A percentile compares a stretch with the other conserved stretches of the same genome.
These are phyloP conservation scores for Meda fulgida DNA, from an alignment of 2,797 vertebrate species.

Conservation along the genomic window DNA sequence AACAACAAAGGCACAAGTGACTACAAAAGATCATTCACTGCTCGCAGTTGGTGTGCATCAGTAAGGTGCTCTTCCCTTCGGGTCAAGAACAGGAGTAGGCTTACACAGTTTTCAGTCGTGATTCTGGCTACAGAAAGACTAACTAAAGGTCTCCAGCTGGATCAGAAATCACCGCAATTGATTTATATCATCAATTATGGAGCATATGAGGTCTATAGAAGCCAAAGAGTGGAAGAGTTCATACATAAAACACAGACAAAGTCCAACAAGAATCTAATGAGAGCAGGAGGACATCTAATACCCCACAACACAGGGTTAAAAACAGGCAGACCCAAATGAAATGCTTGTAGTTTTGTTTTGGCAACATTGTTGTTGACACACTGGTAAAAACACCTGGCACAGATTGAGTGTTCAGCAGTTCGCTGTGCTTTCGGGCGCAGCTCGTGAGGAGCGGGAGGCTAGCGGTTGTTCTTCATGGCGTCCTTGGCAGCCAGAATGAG, in stretches of 20 bases:
- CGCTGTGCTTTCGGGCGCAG: neutral
- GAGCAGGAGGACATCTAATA: constrained; percentile 23
- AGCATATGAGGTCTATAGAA: constrained; percentile 16
- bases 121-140: constrained; percentile 44
- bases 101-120: constrained; percentile 35
- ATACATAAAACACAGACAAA: constrained; percentile 27
- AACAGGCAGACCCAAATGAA: constrained; percentile 38
- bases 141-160: constrained; percentile 37
- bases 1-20: constrained; percentile 48
- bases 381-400: constrained; percentile 44
- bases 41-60: constrained; percentile 22
- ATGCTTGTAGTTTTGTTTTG: constrained; percentile 48
- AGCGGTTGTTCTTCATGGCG: constrained; percentile 98
- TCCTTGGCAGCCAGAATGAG: constrained; percentile 99
- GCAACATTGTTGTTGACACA: constrained; percentile 49
- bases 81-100: constrained; percentile 24
- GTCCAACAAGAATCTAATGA: constrained; percentile 25
- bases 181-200: neutral
- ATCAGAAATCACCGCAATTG: constrained; percentile 39
- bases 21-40: constrained; percentile 33
- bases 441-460: constrained; percentile 63
- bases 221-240: constrained; percentile 17
- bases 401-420: constrained; percentile 40
- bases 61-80: constrained; percentile 46
- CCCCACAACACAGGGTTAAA: constrained; percentile 26